A percentile compares a stretch with the other conserved stretches of the same genome.
These are phyloP conservation scores for Okamejei kenojei DNA, from an alignment of 2,797 vertebrate species.

Conservation along the genomic window DNA sequence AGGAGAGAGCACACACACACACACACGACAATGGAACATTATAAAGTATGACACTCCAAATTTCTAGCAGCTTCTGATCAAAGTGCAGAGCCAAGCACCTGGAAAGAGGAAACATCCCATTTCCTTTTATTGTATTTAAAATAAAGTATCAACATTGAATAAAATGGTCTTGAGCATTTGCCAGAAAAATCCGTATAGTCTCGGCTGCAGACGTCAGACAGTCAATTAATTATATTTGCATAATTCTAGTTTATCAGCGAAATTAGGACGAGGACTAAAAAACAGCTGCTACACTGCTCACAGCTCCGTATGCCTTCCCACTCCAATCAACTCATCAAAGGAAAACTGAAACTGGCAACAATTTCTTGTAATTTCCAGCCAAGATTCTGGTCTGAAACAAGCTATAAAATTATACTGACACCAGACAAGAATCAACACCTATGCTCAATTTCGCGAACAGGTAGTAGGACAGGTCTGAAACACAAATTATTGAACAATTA, in stretches of 20 bases:
- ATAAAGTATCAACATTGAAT: background rate
- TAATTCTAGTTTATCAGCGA: slow-evolving; percentile 32
- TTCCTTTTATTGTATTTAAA: too few species aligned
- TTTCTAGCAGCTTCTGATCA: background rate
- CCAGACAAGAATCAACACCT: background rate
- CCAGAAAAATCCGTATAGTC: background rate
- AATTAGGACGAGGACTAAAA: background rate
- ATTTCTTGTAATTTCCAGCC: background rate
- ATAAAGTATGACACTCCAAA: background rate
- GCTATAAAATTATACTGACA: background rate
- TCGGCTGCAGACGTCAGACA: background rate
- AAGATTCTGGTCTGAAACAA: background rate
- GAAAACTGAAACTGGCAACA: background rate
- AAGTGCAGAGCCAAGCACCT: background rate
- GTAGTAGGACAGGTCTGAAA: background rate
- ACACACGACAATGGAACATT: background rate
- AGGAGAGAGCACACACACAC: too few species aligned
- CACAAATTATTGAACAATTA: too few species aligned
- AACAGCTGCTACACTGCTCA: background rate
- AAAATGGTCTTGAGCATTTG: background rate
- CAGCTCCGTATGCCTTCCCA: background rate
- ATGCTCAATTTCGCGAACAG: background rate
- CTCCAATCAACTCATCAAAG: background rate
- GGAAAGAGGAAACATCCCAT: background rate
- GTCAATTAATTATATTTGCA: slow-evolving; percentile 34